Conservation (phyloP, 2,113 vertebrate species). For the Meleagris gallopavo region DNA sequence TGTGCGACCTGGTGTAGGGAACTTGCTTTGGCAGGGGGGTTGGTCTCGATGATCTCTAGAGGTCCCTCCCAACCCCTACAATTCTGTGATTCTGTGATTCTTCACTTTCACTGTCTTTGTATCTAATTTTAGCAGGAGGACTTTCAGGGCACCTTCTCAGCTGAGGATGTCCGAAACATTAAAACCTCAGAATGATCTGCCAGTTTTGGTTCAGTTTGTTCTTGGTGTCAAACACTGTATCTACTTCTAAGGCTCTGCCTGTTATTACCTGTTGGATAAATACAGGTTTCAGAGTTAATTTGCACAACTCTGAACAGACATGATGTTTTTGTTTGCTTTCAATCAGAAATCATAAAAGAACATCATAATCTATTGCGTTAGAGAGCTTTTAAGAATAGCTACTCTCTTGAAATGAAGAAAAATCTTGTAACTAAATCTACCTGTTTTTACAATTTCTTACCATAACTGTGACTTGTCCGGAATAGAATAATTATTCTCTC, state of each 20-base stretch:
- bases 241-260: neutral
- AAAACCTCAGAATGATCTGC: neutral
- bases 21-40: too few species aligned
- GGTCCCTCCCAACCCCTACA: too few species aligned
- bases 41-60: too few species aligned
- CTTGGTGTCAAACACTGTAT: neutral
- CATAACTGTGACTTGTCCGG: neutral
- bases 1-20: too few species aligned
- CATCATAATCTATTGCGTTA: neutral
- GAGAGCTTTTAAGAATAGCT: neutral
- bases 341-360: neutral
- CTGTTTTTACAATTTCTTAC: neutral
- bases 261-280: neutral
- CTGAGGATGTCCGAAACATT: neutral
- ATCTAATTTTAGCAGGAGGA: slow-evolving; percentile 10
- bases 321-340: neutral
- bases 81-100: too few species aligned
- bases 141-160: neutral
- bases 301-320: neutral
- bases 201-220: neutral
- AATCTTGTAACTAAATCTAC: neutral
- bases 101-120: neutral
- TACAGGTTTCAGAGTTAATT: neutral
- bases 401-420: neutral
- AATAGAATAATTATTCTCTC: neutral